These are phyloP conservation scores for Macropus fuliginosus DNA, from an alignment of 2,797 vertebrate genomes.

Conservation along the genomic window DNA sequence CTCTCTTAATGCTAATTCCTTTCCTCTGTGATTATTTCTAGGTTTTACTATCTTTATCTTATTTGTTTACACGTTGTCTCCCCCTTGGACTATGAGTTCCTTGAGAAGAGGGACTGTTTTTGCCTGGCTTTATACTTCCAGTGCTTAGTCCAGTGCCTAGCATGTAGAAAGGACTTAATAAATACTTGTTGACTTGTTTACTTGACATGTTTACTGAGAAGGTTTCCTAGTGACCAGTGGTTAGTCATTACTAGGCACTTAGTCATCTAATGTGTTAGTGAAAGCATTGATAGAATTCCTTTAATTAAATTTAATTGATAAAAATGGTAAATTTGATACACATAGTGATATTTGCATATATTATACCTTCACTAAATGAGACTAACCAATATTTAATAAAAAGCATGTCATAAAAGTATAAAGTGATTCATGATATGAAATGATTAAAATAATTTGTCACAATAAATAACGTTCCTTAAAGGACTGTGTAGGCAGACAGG, in stretches of 20 bases:
- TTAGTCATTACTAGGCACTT: not conserved
- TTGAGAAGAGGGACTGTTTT: not conserved
- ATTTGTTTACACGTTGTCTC: not conserved
- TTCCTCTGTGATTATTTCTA: not conserved
- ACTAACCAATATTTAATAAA: slow-evolving; percentile 24
- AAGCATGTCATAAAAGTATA: slow-evolving; percentile 44
- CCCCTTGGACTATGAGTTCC: not conserved
- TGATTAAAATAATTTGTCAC: slow-evolving; percentile 20
- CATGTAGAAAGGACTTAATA: not conserved
- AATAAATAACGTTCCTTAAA: slow-evolving; percentile 24
- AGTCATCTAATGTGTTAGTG: not conserved
- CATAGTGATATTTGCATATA: slow-evolving; percentile 18
- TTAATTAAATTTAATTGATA: not conserved
- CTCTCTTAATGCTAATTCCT: not conserved
- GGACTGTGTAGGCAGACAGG: not conserved
- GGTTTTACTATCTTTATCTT: not conserved
- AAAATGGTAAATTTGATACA: not conserved
- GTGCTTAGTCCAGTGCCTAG: not conserved
- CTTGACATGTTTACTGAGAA: not conserved
- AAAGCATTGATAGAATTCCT: not conserved
- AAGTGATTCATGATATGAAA: slow-evolving; percentile 27
- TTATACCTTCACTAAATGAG: slow-evolving; percentile 3
- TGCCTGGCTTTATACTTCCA: not conserved
- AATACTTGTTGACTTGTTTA: not conserved
- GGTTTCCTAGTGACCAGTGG: not conserved